These are phyloP conservation scores for Ginglymostoma cirratum DNA, from an alignment of 2,113 vertebrate species.

Conservation along the genomic window DNA sequence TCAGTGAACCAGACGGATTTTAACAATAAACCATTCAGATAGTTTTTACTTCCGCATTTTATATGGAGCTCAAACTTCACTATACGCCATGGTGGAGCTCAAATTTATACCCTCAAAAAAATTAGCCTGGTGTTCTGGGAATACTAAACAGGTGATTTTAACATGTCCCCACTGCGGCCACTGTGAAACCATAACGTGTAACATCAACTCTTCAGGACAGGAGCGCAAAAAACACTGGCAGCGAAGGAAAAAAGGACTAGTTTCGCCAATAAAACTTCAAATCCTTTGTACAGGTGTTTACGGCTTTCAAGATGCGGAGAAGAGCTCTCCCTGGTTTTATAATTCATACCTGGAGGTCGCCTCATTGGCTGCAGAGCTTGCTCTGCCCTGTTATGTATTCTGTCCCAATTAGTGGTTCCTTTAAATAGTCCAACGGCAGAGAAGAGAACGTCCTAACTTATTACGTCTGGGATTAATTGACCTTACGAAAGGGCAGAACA, in stretches of 20 bases:
- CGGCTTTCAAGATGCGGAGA: not conserved
- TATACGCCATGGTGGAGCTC: too few relatives aligned
- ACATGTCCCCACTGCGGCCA: too few relatives aligned
- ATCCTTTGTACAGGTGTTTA: not conserved
- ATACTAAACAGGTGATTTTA: too few relatives aligned
- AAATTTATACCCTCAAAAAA: too few relatives aligned
- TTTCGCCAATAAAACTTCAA: not conserved
- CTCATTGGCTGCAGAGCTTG: slow-evolving; percentile 6
- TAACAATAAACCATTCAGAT: too few relatives aligned
- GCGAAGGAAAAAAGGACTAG: too few relatives aligned
- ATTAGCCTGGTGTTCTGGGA: too few relatives aligned
- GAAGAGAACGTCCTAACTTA: not conserved
- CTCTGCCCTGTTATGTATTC: not conserved
- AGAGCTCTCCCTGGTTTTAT: too few relatives aligned
- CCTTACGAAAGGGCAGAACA: not conserved
- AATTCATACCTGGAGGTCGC: not conserved
- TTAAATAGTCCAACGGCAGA: not conserved
- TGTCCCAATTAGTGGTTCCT: not conserved
- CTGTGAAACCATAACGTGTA: not conserved
- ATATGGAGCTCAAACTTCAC: too few relatives aligned
- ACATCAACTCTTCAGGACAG: not conserved
- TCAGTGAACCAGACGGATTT: too few relatives aligned
- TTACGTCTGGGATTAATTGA: not conserved
- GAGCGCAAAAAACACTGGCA: not conserved
- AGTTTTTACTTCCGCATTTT: too few relatives aligned